Evolutionary conservation across 2,888 invertebrate species (phyloP).

Genomic region (Cryptus armator): DNA sequence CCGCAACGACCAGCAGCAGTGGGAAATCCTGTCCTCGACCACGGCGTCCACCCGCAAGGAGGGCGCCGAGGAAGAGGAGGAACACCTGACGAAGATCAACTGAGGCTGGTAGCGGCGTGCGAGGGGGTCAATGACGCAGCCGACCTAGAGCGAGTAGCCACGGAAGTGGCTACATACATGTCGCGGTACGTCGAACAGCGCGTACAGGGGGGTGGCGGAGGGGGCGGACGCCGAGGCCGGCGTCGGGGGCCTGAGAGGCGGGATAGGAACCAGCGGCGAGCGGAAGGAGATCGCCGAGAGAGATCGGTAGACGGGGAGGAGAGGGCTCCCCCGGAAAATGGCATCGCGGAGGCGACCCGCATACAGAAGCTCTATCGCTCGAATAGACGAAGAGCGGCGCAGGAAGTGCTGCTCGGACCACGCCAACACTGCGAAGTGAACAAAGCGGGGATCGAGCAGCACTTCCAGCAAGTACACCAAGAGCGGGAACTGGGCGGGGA

Average conservation of each 20-base stretch:
- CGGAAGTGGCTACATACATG: not conserved
- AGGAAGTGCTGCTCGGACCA: constrained; percentile 40
- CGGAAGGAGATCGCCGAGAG: not conserved
- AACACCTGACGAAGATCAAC: no score
- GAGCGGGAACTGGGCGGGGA: not conserved
- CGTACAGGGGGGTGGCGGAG: not conserved
- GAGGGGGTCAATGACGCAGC: no score
- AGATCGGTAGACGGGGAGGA: not conserved
- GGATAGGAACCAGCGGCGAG: not conserved
- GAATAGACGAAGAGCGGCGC: constrained; percentile 31
- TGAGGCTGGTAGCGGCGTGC: no score
- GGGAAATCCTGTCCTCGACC: no score
- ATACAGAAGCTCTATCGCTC: not conserved
- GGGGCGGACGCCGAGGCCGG: not conserved
- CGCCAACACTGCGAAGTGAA: constrained; percentile 24
- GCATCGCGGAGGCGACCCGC: no score
- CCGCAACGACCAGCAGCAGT: no score
- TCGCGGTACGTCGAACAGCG: not conserved
- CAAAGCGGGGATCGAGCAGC: constrained; percentile 12
- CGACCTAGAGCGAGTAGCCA: not conserved
- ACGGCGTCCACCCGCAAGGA: no score
- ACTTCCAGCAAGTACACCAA: constrained; percentile 4
- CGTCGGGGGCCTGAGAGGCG: no score
- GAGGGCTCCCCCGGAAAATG: no score
- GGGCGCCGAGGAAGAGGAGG: no score